Conservation (phyloP, 2,888 invertebrate species). For the Saturnia pavonia region DNA sequence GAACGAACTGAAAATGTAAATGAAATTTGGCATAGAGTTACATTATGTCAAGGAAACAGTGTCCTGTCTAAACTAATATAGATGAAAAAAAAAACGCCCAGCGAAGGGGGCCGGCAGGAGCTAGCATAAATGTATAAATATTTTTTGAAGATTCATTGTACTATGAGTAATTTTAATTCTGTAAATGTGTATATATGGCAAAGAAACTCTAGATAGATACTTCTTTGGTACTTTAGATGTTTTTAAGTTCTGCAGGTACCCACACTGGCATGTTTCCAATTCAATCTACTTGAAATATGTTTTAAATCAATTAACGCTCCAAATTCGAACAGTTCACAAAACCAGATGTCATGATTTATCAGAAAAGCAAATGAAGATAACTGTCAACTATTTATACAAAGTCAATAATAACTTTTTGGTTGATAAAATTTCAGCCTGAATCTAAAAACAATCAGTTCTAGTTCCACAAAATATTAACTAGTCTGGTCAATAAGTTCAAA, state of each 20-base stretch:
- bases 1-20: too few species aligned
- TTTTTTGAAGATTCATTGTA: too few species aligned
- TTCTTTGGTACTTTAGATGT: background rate
- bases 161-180: too few species aligned
- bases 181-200: background rate
- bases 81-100: too few species aligned
- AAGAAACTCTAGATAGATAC: background rate
- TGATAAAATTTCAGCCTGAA: background rate
- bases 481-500: too few species aligned
- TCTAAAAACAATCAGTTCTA: background rate
- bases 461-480: background rate
- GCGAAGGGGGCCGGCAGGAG: too few species aligned
- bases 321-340: background rate
- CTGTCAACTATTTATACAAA: background rate
- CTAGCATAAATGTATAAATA: too few species aligned
- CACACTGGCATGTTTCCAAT: slow-evolving; percentile 27
- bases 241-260: slow-evolving; percentile 19
- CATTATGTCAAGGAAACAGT: too few species aligned
- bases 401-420: background rate
- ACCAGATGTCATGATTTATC: slow-evolving; percentile 1
- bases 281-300: slow-evolving; percentile 23
- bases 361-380: slow-evolving; percentile 2
- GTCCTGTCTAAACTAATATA: too few species aligned
- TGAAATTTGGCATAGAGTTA: too few species aligned
- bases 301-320: background rate